Conservation (phyloP, 2,797 vertebrate species). For the Ceryle rudis region DNA sequence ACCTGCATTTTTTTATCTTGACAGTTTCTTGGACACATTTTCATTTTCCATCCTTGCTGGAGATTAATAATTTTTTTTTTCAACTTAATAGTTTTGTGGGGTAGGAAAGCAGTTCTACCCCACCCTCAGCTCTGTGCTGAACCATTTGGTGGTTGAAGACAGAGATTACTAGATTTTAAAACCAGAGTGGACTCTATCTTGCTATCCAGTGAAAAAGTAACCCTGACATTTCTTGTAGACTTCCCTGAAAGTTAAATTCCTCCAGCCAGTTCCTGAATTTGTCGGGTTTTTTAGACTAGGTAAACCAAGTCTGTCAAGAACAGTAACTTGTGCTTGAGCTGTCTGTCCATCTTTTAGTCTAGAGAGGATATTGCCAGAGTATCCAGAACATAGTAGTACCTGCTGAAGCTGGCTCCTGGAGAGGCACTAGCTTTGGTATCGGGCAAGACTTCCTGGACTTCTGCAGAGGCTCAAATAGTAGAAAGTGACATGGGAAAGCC, state of each 20-base stretch:
- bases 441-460: neutral
- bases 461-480: neutral
- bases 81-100: neutral
- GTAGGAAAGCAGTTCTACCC: neutral
- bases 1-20: neutral
- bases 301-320: neutral
- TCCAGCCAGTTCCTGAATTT: neutral
- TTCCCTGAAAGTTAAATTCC: neutral
- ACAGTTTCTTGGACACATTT: neutral
- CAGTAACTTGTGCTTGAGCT: neutral
- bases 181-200: neutral
- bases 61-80: neutral
- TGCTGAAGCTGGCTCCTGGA: neutral
- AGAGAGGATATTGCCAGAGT: neutral
- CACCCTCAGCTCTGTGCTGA: neutral
- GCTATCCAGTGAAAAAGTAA: neutral
- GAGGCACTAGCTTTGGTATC: fast-evolving
- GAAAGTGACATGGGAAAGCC: too few relatives aligned
- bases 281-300: neutral
- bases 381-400: neutral
- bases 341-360: neutral
- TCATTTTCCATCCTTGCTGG: neutral
- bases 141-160: neutral
- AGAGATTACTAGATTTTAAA: neutral
- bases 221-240: neutral